phyloP scores from a whole-genome alignment of 1,140 invertebrate genomes.

The Heterodera schachtii region DNA sequence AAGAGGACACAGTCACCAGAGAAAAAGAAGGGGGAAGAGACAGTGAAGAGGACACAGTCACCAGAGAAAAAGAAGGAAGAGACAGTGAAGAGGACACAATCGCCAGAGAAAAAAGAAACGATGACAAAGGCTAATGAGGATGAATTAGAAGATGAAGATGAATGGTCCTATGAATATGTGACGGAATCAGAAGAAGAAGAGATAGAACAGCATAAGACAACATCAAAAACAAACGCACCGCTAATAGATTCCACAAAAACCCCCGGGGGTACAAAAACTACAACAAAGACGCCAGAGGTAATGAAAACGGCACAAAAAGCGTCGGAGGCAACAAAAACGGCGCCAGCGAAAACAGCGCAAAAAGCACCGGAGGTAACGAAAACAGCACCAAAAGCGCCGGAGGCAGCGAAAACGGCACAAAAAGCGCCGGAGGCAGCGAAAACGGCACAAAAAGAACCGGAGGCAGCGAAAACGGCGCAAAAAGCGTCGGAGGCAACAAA shows the following conservation, averaged over 20 bases:
- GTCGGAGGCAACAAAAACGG: not conserved
- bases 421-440: not conserved
- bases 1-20: not conserved
- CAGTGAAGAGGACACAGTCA: too few relatives aligned
- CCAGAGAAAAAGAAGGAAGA: constrained; percentile 9
- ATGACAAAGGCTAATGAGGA: not conserved
- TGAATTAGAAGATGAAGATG: not conserved
- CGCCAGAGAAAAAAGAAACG: not conserved
- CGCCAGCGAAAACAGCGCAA: not conserved
- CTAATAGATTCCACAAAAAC: not conserved
- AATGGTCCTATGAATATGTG: not conserved
- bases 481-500: not conserved
- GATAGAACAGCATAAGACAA: constrained; percentile 1
- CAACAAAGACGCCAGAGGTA: not conserved
- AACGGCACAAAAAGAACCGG: not conserved
- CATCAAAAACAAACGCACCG: not conserved
- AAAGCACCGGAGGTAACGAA: not conserved
- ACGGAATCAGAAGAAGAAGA: not conserved
- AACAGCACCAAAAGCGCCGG: not conserved
- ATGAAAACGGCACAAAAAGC: not conserved
- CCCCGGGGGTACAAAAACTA: not conserved
- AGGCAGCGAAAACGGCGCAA: not conserved
- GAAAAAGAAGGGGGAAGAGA: not conserved
- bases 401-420: not conserved
- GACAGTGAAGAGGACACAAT: not conserved